Evolutionary conservation across 2,113 vertebrate species (phyloP).

Genomic region (Anguilla rostrata): DNA sequence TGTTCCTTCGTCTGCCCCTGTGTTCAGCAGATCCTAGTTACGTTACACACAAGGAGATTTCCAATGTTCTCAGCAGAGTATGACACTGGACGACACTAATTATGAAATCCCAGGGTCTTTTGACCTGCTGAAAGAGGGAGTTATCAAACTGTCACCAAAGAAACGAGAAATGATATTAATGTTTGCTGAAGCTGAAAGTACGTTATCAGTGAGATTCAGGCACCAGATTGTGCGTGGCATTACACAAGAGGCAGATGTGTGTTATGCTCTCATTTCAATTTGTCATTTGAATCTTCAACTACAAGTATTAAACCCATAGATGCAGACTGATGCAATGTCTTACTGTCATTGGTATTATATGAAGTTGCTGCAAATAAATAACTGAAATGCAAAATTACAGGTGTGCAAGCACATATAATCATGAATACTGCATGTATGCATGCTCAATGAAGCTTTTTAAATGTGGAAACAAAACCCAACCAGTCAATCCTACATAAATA

Average conservation of each 20-base stretch:
- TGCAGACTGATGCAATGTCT: not conserved
- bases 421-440: no score
- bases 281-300: not conserved
- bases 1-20: not conserved
- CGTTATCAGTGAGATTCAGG: not conserved
- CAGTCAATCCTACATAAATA: not conserved
- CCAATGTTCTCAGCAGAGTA: not conserved
- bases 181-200: not conserved
- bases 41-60: not conserved
- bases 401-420: no score
- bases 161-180: not conserved
- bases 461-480: not conserved
- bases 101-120: not conserved
- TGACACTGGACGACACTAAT: not conserved
- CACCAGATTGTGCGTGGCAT: not conserved
- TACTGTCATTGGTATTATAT: not conserved
- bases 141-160: not conserved
- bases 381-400: no score
- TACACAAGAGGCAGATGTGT: not conserved
- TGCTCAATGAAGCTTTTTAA: no score
- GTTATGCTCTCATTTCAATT: not conserved
- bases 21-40: not conserved
- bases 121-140: not conserved
- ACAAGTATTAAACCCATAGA: not conserved
- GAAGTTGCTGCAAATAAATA: not conserved